These are phyloP conservation scores for Drosophila repleta DNA, from an alignment of 1,140 invertebrate species.

Conservation along the genomic window DNA sequence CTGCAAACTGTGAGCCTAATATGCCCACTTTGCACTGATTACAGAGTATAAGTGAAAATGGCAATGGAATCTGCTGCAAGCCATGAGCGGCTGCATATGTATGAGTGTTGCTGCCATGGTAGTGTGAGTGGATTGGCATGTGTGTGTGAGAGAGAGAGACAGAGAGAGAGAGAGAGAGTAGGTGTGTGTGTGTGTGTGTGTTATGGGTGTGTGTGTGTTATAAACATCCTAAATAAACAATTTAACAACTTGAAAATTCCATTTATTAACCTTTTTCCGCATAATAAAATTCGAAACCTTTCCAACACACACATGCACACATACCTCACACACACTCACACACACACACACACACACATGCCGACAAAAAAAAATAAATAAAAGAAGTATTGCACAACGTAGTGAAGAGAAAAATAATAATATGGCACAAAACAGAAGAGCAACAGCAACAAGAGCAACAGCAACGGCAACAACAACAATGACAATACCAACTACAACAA, in stretches of 20 bases:
- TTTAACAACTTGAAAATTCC: constrained; percentile 69
- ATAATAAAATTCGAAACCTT: constrained; percentile 66
- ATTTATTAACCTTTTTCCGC: constrained; percentile 67
- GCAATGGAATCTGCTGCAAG: constrained; percentile 49
- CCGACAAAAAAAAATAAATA: too few species aligned
- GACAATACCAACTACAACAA: background rate
- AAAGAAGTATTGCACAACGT: constrained; percentile 31
- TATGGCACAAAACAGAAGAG: constrained; percentile 17
- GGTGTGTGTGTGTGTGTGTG: background rate
- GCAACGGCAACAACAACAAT: background rate
- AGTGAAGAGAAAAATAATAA: constrained; percentile 18
- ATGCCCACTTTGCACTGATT: too few species aligned
- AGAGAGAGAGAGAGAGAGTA: background rate
- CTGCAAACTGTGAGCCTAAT: too few species aligned
- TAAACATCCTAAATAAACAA: constrained; percentile 64
- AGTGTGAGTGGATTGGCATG: background rate
- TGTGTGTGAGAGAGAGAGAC: background rate
- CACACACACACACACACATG: background rate
- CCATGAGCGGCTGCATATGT: constrained; percentile 12
- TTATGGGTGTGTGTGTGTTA: constrained; percentile 10
- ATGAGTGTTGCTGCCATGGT: too few species aligned
- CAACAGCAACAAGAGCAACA: constrained; percentile 8
- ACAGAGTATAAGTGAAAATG: constrained; percentile 16
- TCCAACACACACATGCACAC: constrained; percentile 7
- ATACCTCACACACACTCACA: constrained; percentile 1